Base-by-base conservation (phyloP, 1,140 invertebrate genomes). In the Ectropis grisescens region DNA sequence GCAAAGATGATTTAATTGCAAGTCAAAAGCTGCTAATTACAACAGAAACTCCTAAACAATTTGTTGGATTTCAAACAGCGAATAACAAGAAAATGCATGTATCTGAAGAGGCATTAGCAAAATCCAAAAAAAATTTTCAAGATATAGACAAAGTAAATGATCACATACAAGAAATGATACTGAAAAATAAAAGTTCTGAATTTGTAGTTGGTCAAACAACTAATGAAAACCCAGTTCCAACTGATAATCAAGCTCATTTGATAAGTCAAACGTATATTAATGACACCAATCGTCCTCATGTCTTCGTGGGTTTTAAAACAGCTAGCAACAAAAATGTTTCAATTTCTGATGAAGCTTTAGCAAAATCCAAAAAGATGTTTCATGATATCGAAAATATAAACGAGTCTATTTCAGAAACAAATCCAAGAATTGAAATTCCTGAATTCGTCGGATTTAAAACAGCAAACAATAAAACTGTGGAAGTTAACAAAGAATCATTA, bases 211-310 rank as follows among this genome's bases (percentile, higher is more conserved):
- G 54, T 33, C 33, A 43, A 52, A 62, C 64, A 33, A 48, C 53
- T 14, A 66, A 42, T 36, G 57, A 67, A 38, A 62, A 55, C 31
- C 12, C 47, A 11, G 41, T 60, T 29, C 38, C 16, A 26, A 42
- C 70, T 31, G 69, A 74, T 10, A 44, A 54, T 33, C 42, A 60
- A 29, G 42, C 67, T 37, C 33, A 82, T 23, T n/a, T n/a, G n/a
- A n/a, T n/a, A n/a, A 15, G 23, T n/a, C n/a, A n/a, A n/a, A n/a
- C n/a, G n/a, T n/a, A n/a, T n/a, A n/a, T n/a, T n/a, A n/a, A n/a
- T n/a, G n/a, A n/a, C n/a, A n/a, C n/a, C n/a, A n/a, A n/a, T n/a
- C n/a, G n/a, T 11, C 16, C 8, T 4, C 16, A 19, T 19, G 16
- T 19, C 8, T 42, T 37, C 33, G 10, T 28, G 24, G 55, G 58